phyloP scores from a whole-genome alignment of 64 coral and sea anemone species.

The Pachyseris speciosa region DNA sequence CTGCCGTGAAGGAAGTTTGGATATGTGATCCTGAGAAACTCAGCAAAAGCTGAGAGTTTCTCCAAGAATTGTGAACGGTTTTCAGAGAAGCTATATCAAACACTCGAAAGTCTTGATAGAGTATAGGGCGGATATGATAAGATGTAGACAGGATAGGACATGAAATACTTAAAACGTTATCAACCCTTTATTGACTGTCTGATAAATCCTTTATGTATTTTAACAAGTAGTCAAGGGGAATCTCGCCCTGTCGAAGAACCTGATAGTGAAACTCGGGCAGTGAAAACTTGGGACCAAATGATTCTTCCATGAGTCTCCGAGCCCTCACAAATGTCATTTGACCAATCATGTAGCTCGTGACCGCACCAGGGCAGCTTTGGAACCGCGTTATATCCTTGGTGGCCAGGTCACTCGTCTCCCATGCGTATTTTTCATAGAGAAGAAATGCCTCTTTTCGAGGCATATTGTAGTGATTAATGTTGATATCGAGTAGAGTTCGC shows the following conservation, averaged over 20 bases:
- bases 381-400: conserved; percentile 57
- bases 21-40: no score
- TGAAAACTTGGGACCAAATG: conserved; percentile 8
- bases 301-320: not conserved
- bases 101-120: no score
- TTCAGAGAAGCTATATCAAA: no score
- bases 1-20: no score
- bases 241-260: conserved; percentile 1
- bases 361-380: conserved; percentile 39
- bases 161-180: no score
- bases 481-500: conserved; percentile 16
- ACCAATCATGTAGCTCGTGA: conserved; percentile 55
- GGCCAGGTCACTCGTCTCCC: conserved; percentile 28
- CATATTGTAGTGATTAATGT: conserved; percentile 51
- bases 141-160: no score
- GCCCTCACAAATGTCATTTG: conserved; percentile 8
- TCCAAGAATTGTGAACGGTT: no score
- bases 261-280: conserved; percentile 15
- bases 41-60: no score
- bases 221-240: not conserved
- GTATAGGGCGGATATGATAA: no score
- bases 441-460: not conserved
- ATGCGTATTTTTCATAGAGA: conserved; percentile 48
- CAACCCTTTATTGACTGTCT: not conserved
- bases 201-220: not conserved